These are phyloP conservation scores for Rhagonycha fulva DNA, from an alignment of 2,888 invertebrate genomes.

Conservation along the genomic window DNA sequence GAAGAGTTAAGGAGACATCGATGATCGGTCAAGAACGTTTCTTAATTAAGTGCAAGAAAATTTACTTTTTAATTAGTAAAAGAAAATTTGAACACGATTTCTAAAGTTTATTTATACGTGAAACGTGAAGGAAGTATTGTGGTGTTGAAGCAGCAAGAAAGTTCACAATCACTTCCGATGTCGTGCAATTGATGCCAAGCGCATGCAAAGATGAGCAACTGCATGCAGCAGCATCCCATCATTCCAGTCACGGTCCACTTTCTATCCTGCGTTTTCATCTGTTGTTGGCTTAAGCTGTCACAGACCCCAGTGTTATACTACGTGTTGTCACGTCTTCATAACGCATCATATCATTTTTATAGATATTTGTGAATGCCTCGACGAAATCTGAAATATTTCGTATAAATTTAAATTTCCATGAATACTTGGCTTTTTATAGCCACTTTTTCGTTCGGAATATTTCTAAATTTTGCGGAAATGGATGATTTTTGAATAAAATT, in stretches of 20 bases:
- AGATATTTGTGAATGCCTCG: slow-evolving; percentile 23
- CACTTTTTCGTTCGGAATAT: slow-evolving; percentile 10
- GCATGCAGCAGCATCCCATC: slow-evolving; percentile 11
- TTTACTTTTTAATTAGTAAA: background rate
- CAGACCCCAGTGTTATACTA: slow-evolving; percentile 24
- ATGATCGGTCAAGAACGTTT: slow-evolving; percentile 33
- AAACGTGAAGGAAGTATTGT: slow-evolving; percentile 7
- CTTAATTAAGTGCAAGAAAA: background rate
- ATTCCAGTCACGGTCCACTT: slow-evolving; percentile 40
- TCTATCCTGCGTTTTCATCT: slow-evolving; percentile 37
- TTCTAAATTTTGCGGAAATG: slow-evolving; percentile 5
- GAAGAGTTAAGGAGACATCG: slow-evolving; percentile 37
- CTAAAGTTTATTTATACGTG: background rate
- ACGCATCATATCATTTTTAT: slow-evolving; percentile 24
- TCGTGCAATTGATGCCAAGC: slow-evolving; percentile 14
- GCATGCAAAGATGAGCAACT: slow-evolving; percentile 17
- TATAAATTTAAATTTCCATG: slow-evolving; percentile 30
- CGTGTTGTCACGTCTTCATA: slow-evolving; percentile 22
- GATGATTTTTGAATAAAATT: background rate
- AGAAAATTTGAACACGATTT: background rate
- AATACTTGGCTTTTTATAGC: slow-evolving; percentile 18
- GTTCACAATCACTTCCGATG: slow-evolving; percentile 24
- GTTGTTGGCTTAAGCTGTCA: slow-evolving; percentile 33
- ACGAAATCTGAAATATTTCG: slow-evolving; percentile 20
- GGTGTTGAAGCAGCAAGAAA: slow-evolving; percentile 1